A percentile compares a stretch with the other conserved stretches of the same genome.
phyloP scores from a whole-genome alignment of 1,140 invertebrate genomes.

The Grapholita molesta region DNA sequence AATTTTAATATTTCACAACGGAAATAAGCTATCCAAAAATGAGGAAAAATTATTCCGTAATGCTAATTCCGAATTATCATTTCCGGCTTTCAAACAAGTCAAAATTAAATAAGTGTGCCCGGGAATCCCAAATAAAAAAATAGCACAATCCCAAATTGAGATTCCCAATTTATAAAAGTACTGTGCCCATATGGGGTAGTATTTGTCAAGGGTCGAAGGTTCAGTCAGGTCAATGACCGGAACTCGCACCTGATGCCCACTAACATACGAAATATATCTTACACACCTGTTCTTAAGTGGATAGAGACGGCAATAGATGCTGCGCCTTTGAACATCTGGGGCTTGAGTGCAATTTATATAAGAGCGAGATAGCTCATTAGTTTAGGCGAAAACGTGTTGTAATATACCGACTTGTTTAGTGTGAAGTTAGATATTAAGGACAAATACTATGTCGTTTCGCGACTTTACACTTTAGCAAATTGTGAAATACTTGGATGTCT shows the following conservation, averaged over 20 bases:
- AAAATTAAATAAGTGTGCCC: not conserved
- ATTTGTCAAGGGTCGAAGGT: conserved; percentile 32
- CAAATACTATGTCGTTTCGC: too few species aligned
- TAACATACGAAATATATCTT: not conserved
- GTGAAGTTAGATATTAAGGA: too few species aligned
- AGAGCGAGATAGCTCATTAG: not conserved
- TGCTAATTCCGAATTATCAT: not conserved
- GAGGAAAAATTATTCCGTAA: not conserved
- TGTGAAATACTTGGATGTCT: too few species aligned
- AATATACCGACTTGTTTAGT: too few species aligned
- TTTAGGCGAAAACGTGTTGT: not conserved
- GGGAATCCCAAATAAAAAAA: not conserved
- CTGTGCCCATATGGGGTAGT: conserved; percentile 27
- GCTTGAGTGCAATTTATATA: not conserved
- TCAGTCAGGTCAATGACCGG: conserved; percentile 33
- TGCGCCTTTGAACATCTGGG: not conserved
- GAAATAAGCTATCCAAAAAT: not conserved
- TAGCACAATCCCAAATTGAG: too few species aligned
- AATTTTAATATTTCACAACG: not conserved
- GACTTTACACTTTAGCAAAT: too few species aligned
- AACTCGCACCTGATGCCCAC: conserved; percentile 39
- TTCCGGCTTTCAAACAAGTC: not conserved
- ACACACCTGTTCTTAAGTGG: not conserved
- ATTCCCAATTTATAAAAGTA: not conserved
- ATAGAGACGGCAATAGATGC: not conserved